These are phyloP conservation scores for Dryomyza anilis DNA, from an alignment of 2,888 invertebrate genomes.

Conservation along the genomic window DNA sequence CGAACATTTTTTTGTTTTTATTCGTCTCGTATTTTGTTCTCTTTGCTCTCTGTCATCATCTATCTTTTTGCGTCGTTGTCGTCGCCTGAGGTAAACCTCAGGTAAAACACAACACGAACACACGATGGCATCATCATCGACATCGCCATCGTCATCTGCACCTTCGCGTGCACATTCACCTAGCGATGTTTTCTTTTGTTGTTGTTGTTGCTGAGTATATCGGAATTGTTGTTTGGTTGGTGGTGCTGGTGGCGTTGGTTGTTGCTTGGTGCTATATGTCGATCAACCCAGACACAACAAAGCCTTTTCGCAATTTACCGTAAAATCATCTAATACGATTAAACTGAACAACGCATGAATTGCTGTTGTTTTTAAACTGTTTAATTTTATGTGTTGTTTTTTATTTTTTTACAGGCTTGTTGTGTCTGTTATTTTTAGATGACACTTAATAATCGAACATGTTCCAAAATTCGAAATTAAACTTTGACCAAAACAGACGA, in stretches of 20 bases:
- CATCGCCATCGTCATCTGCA: background rate
- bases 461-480: too few relatives aligned
- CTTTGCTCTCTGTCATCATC: constrained; percentile 13
- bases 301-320: background rate
- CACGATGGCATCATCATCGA: constrained; percentile 2
- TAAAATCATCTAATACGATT: background rate
- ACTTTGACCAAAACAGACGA: too few relatives aligned
- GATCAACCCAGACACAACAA: background rate
- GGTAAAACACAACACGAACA: constrained; percentile 19
- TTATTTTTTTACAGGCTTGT: too few relatives aligned
- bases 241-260: background rate
- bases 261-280: background rate
- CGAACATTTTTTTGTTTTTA: background rate
- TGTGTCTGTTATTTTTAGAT: background rate
- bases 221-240: background rate
- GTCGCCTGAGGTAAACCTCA: constrained; percentile 9
- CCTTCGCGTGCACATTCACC: background rate
- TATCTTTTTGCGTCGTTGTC: background rate
- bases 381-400: background rate
- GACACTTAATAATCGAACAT: background rate
- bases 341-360: too few relatives aligned
- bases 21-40: constrained; percentile 20
- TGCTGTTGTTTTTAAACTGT: background rate
- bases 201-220: background rate
- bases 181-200: background rate